phyloP scores from a whole-genome alignment of 2,888 invertebrate genomes.

The Eulithis testata region DNA sequence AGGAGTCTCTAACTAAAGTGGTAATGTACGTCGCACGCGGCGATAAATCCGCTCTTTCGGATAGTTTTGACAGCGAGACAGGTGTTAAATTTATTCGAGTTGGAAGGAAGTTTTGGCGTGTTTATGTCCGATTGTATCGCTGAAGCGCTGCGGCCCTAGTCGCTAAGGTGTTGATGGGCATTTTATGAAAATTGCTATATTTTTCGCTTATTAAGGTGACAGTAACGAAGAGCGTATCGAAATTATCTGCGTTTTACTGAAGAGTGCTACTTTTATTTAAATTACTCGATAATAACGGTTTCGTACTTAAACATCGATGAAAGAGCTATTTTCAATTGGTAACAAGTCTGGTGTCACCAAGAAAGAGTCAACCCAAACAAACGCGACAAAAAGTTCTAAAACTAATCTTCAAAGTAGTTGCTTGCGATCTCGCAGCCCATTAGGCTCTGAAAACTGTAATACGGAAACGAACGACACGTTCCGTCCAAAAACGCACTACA shows the following conservation, averaged over 20 bases:
- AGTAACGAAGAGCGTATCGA: conserved; percentile 5
- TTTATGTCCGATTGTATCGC: conserved; percentile 63
- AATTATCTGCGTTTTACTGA: neutral
- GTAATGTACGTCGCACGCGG: conserved; percentile 50
- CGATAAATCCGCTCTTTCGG: conserved; percentile 45
- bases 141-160: conserved; percentile 39
- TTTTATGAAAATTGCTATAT: conserved; percentile 56
- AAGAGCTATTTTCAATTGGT: no score
- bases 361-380: conserved; percentile 7
- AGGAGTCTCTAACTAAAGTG: conserved; percentile 44
- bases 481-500: conserved; percentile 71
- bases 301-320: no score
- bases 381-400: conserved; percentile 25
- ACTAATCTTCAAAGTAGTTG: conserved; percentile 33
- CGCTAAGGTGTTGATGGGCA: conserved; percentile 59
- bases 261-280: no score
- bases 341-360: no score
- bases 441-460: conserved; percentile 55
- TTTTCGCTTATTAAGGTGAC: conserved; percentile 33
- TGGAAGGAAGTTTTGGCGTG: conserved; percentile 59
- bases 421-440: conserved; percentile 44
- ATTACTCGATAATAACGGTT: no score
- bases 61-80: conserved; percentile 64
- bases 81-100: conserved; percentile 72
- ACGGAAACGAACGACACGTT: conserved; percentile 70